Percentiles rank a stretch among this genome's conserved stretches.
Evolutionary conservation across 2,113 vertebrate species (phyloP).

Genomic region (Rhinichthys klamathensis): DNA sequence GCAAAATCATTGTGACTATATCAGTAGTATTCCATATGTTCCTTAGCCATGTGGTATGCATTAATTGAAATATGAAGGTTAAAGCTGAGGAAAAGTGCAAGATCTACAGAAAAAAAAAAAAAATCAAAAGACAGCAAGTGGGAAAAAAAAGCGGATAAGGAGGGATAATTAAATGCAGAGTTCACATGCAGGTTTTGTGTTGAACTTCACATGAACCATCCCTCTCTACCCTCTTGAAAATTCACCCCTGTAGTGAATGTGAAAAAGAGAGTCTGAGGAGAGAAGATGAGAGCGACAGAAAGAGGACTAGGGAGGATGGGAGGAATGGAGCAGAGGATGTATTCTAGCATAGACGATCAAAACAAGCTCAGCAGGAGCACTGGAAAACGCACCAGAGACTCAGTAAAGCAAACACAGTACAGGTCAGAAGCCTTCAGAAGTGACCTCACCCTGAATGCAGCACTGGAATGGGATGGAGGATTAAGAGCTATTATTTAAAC

Average conservation of each 20-base stretch:
- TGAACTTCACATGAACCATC: conserved; percentile 40
- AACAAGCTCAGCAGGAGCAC: conserved; percentile 35
- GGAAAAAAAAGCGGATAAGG: conserved; percentile 8
- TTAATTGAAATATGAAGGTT: not conserved
- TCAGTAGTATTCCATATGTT: not conserved
- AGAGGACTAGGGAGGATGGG: conserved; percentile 57
- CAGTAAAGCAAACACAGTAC: conserved; percentile 35
- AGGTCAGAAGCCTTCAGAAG: conserved; percentile 26
- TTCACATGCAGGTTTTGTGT: conserved; percentile 35
- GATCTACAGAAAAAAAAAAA: not conserved
- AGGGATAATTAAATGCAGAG: conserved; percentile 8
- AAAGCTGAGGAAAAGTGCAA: not conserved
- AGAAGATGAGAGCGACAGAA: conserved; percentile 11
- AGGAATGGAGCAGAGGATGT: conserved; percentile 16
- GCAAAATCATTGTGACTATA: too few species aligned
- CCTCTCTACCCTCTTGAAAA: not conserved
- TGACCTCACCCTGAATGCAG: conserved; percentile 21
- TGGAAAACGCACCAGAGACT: conserved; percentile 21
- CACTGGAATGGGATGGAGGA: not conserved
- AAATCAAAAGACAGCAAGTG: not conserved
- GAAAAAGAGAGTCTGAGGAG: conserved; percentile 28
- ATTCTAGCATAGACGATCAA: conserved; percentile 9
- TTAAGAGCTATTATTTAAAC: conserved; percentile 27
- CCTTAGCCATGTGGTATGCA: not conserved
- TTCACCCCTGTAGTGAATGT: conserved; percentile 19